phyloP scores from a whole-genome alignment of 2,797 vertebrate species.

The Odontamblyopus lacepedii region DNA sequence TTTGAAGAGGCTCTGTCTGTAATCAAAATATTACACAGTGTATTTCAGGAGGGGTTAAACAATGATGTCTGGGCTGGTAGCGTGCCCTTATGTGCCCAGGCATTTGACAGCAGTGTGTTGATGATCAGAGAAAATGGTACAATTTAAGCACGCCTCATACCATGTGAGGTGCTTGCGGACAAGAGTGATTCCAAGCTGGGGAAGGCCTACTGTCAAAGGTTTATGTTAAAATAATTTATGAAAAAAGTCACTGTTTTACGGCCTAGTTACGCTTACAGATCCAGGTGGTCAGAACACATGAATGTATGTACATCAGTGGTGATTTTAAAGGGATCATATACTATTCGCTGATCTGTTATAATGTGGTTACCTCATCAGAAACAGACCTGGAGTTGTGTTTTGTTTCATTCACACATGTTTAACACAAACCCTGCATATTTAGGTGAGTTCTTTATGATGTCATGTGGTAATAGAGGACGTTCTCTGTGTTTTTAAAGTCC shows the following conservation, averaged over 20 bases:
- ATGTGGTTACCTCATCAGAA: too few relatives aligned
- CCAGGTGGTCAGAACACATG: not conserved
- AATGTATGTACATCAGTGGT: not conserved
- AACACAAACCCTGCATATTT: too few relatives aligned
- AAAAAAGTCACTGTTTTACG: not conserved
- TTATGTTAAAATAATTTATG: not conserved
- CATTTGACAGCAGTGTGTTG: slow-evolving; percentile 56
- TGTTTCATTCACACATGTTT: too few relatives aligned
- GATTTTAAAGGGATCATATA: too few relatives aligned
- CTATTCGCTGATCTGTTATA: too few relatives aligned
- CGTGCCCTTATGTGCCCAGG: slow-evolving; percentile 23
- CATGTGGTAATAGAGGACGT: too few relatives aligned
- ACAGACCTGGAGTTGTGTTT: too few relatives aligned
- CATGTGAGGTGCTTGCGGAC: slow-evolving; percentile 34
- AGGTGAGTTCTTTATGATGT: too few relatives aligned
- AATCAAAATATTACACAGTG: slow-evolving; percentile 22
- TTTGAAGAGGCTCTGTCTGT: slow-evolving; percentile 31
- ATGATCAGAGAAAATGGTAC: slow-evolving; percentile 13
- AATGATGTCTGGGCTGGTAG: slow-evolving; percentile 20
- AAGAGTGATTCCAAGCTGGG: not conserved
- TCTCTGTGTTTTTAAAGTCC: too few relatives aligned
- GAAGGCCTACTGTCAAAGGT: not conserved
- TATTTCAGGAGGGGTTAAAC: slow-evolving; percentile 29
- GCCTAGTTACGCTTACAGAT: not conserved
- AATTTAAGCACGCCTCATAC: slow-evolving; percentile 21